Conservation (phyloP, 2,888 invertebrate genomes). For the Ormyrus labotus region DNA sequence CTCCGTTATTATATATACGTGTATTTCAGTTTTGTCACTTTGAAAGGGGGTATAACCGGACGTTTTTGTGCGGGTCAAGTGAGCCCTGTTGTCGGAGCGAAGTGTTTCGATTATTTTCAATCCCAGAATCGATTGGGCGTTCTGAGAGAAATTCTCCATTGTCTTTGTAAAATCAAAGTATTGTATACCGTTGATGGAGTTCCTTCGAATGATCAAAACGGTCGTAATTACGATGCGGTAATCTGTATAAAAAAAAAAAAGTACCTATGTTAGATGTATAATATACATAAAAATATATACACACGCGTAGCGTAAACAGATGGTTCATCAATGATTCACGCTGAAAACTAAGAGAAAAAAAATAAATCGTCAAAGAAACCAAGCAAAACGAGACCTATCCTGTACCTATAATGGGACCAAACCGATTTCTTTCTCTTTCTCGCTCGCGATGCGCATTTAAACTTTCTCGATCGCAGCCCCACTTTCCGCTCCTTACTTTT, state of each 20-base stretch:
- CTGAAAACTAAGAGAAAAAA: conserved; percentile 44
- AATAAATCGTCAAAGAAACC: not conserved
- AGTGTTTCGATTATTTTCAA: too few relatives aligned
- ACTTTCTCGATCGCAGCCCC: conserved; percentile 42
- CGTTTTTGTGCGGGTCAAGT: too few relatives aligned
- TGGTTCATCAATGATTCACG: conserved; percentile 63
- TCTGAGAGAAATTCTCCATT: too few relatives aligned
- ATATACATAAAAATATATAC: conserved; percentile 46
- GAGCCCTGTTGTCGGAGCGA: too few relatives aligned
- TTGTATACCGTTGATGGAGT: conserved; percentile 23
- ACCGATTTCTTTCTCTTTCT: conserved; percentile 62
- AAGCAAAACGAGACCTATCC: conserved; percentile 60
- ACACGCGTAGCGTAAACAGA: conserved; percentile 55
- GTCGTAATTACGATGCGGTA: conserved; percentile 19
- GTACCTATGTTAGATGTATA: conserved; percentile 58
- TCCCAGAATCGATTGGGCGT: too few relatives aligned
- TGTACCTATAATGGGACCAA: conserved; percentile 74
- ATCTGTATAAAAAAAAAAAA: conserved; percentile 56
- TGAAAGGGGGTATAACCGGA: too few relatives aligned
- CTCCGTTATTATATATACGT: too few relatives aligned
- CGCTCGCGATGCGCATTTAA: conserved; percentile 51
- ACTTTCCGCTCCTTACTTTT: conserved; percentile 1
- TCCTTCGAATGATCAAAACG: conserved; percentile 47
- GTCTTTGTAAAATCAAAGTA: not conserved
- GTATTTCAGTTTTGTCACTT: too few relatives aligned